These are phyloP conservation scores for Spinus pinus DNA, from an alignment of 2,797 vertebrate species.

Conservation along the genomic window DNA sequence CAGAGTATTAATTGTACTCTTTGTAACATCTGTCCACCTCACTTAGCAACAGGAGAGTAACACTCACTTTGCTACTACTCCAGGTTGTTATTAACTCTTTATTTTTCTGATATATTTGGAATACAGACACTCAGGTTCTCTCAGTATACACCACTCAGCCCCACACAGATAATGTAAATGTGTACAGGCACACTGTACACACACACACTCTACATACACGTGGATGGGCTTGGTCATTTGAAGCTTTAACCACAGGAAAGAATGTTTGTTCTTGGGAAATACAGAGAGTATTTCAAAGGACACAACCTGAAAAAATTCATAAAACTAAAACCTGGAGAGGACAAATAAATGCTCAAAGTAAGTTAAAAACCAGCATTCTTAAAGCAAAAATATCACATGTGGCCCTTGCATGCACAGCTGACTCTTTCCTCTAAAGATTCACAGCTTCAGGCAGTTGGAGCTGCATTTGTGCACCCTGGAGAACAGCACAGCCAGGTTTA, in stretches of 20 bases:
- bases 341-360: background rate
- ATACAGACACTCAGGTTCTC: background rate
- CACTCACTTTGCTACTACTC: background rate
- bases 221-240: background rate
- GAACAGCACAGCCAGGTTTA: background rate
- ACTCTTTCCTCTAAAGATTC: background rate
- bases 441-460: background rate
- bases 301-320: background rate
- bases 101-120: background rate
- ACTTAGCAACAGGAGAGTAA: conserved; percentile 18
- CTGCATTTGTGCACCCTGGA: background rate
- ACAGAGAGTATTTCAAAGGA: background rate
- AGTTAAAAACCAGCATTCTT: background rate
- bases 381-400: background rate
- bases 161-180: background rate
- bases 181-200: background rate
- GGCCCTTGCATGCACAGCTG: background rate
- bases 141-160: background rate
- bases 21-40: conserved; percentile 32
- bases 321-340: background rate
- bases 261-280: background rate
- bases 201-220: background rate
- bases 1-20: conserved; percentile 57
- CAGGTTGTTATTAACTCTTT: background rate
- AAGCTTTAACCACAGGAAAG: background rate